A percentile compares a stretch with the other conserved stretches of the same genome.
Conservation (phyloP, 2,888 invertebrate species). For the Phengaris alcon region DNA sequence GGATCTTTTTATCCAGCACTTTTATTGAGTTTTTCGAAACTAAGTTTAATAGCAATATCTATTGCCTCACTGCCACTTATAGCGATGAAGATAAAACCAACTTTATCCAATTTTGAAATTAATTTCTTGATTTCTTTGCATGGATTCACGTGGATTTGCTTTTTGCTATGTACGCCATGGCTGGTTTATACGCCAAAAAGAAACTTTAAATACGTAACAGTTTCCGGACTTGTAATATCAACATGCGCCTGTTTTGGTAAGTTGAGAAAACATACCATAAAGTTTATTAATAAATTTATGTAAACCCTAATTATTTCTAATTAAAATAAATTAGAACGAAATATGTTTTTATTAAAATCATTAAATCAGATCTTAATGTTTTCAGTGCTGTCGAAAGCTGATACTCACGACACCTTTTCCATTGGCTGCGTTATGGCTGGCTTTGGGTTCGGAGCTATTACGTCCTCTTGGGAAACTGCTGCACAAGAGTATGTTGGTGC, state of each 20-base stretch:
- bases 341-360: background rate
- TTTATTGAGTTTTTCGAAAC: constrained; percentile 58
- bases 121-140: constrained; percentile 68
- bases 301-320: background rate
- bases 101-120: constrained; percentile 60
- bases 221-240: constrained; percentile 58
- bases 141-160: constrained; percentile 73
- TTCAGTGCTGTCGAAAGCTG: constrained; percentile 62
- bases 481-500: constrained; percentile 71
- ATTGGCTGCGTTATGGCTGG: constrained; percentile 74
- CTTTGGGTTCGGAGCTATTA: constrained; percentile 71
- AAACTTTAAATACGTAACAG: constrained; percentile 65
- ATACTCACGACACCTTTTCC: constrained; percentile 67
- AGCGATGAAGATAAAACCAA: constrained; percentile 60
- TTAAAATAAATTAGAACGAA: background rate
- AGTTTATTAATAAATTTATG: background rate
- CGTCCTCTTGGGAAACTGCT: constrained; percentile 69
- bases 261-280: constrained; percentile 38
- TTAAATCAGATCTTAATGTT: constrained; percentile 31
- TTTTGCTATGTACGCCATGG: constrained; percentile 69
- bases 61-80: constrained; percentile 62
- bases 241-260: constrained; percentile 63
- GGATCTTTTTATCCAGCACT: constrained; percentile 73
- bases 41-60: constrained; percentile 59
- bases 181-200: constrained; percentile 65